Evolutionary conservation across 2,113 vertebrate species (phyloP), one percentile per base, ranked within the genome.

Genomic region (Pterocles orientalis): DNA sequence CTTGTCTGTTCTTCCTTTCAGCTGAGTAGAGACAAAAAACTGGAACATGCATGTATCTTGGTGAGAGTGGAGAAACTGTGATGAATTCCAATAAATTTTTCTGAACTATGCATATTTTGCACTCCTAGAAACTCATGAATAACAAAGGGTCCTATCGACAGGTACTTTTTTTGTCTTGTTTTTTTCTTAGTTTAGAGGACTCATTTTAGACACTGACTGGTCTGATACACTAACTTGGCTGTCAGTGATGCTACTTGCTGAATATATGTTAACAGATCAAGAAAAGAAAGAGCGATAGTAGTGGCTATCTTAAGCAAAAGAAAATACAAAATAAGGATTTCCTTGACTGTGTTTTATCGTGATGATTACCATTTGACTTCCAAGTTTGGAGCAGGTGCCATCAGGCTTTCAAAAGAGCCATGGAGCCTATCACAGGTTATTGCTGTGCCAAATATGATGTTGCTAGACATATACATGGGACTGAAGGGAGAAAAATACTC

Each of bases 401-500:
- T 34, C 43, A 91, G 61, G 50, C 82, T 96, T 91, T 92, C 48
- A 82, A 75, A 94, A 94, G 76, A 87, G 69, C 69, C 62, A 47
- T 61, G 36, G 11, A 39, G 48, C 66, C 75, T 72, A 62, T 73
- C 70, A 86, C 54, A 96, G 65, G 76, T 94, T 93, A 96, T 76
- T 86, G 62, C 93, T 91, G 28, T 83, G 64, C 92, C 81, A 92
- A 92, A 94, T 76, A 86, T 24, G 68, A 72, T 89, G 33, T 91
- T 96, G 36, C 58, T 94, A 91, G 57, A 94, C 43, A 61, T 73
- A 70, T 86, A 94, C 14, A 2, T 94, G 79, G 82, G 85, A 94
- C 53, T 93, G 91, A 60, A 95, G 53, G 66, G 95, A 92, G 73
- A 92, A 96, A 97, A 97, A 96, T 92, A 96, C 58, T 93, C 76